phyloP scores from a whole-genome alignment of 2,797 vertebrate species.

The Enteromius argenteus region DNA sequence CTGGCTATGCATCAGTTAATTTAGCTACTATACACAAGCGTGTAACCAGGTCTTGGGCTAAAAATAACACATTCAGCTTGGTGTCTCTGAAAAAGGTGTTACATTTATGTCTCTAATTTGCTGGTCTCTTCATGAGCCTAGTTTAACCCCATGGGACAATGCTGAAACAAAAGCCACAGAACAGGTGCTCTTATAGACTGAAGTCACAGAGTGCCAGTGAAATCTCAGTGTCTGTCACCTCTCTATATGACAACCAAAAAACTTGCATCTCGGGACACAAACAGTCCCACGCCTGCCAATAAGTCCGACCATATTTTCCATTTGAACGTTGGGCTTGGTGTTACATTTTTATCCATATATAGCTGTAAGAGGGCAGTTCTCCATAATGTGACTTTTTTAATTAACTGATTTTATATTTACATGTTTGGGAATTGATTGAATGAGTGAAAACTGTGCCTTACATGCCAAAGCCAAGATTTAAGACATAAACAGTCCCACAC shows the following conservation, averaged over 20 bases:
- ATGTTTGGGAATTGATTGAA: not conserved
- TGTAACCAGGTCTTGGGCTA: constrained; percentile 40
- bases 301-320: not conserved
- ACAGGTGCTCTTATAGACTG: constrained; percentile 64
- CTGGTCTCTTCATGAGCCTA: constrained; percentile 26
- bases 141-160: constrained; percentile 42
- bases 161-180: constrained; percentile 50
- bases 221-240: constrained; percentile 2
- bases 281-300: not conserved
- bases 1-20: not conserved
- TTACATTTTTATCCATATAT: not conserved
- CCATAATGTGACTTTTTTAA: not conserved
- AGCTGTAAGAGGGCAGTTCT: not conserved
- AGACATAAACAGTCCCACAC: not conserved
- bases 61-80: constrained; percentile 20
- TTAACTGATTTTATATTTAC: not conserved
- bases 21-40: constrained; percentile 15
- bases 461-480: not conserved
- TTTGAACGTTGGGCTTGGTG: not conserved
- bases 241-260: not conserved
- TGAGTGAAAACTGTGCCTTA: not conserved
- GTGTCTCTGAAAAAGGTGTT: constrained; percentile 40
- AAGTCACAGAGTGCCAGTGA: constrained; percentile 16
- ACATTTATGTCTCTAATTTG: constrained; percentile 41
- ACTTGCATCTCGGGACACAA: not conserved